Percentiles rank a stretch among this genome's conserved stretches.
These are phyloP conservation scores for Pyrrhia umbra DNA, from an alignment of 2,888 invertebrate genomes.

Conservation along the genomic window DNA sequence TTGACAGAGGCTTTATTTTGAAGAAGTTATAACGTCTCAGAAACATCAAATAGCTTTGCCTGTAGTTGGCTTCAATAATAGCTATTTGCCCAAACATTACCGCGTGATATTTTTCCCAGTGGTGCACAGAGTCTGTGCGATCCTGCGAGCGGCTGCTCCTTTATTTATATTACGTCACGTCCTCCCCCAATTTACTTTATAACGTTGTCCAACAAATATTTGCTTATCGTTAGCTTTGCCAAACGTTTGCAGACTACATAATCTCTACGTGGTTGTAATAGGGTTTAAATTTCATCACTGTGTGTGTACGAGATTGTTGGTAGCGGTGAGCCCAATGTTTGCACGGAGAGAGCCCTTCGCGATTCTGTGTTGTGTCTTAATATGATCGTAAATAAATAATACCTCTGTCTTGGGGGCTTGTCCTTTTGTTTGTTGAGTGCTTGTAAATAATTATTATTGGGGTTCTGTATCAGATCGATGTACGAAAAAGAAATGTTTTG, in stretches of 20 bases:
- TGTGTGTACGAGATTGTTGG: constrained; percentile 20
- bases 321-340: constrained; percentile 41
- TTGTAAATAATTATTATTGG: constrained; percentile 51
- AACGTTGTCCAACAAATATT: constrained; percentile 80
- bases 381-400: constrained; percentile 62
- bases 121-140: not conserved
- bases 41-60: no score
- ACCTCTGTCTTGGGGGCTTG: constrained; percentile 58
- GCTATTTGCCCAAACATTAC: not conserved
- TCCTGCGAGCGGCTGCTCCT: constrained; percentile 55
- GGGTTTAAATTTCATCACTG: constrained; percentile 29
- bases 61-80: no score
- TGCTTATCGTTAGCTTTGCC: constrained; percentile 77
- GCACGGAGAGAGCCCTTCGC: constrained; percentile 39
- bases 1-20: no score
- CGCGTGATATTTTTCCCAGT: not conserved
- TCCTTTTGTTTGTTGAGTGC: constrained; percentile 51
- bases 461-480: constrained; percentile 52
- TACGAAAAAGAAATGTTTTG: constrained; percentile 15
- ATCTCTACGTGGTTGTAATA: constrained; percentile 39
- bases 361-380: constrained; percentile 55
- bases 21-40: no score
- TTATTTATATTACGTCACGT: constrained; percentile 64
- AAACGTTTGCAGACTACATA: constrained; percentile 30
- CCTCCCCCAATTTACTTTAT: constrained; percentile 76